A percentile compares a stretch with the other conserved stretches of the same genome.
These are phyloP conservation scores for Osmerus mordax DNA, from an alignment of 2,113 vertebrate species.

Conservation along the genomic window DNA sequence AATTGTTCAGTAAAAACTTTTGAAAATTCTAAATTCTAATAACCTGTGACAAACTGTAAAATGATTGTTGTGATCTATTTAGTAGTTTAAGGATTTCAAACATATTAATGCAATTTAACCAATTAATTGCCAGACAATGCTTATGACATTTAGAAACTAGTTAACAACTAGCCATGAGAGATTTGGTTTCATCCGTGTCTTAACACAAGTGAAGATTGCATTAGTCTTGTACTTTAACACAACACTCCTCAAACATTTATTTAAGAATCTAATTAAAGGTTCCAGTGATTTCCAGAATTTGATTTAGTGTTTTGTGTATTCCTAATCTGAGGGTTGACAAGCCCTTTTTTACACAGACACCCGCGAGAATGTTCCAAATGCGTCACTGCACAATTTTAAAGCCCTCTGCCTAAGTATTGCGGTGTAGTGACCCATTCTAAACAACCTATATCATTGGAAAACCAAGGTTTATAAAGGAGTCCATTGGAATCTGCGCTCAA, in stretches of 20 bases:
- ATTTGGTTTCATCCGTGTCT: conserved; percentile 26
- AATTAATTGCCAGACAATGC: conserved; percentile 21
- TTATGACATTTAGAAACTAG: conserved; percentile 54
- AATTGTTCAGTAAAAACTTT: no score
- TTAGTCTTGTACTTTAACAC: conserved; percentile 70
- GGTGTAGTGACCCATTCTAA: conserved; percentile 89
- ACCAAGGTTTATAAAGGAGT: conserved; percentile 80
- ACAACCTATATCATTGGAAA: conserved; percentile 76
- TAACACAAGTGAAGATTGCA: conserved; percentile 64
- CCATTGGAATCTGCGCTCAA: conserved; percentile 78
- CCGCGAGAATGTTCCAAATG: conserved; percentile 73
- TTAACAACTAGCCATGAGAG: conserved; percentile 65
- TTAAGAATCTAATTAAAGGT: conserved; percentile 73
- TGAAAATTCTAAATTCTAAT: background rate
- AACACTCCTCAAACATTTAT: conserved; percentile 65
- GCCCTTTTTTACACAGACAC: conserved; percentile 58
- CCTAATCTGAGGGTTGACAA: conserved; percentile 61
- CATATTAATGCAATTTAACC: conserved; percentile 26
- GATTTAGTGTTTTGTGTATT: conserved; percentile 69
- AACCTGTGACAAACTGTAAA: background rate
- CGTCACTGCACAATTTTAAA: conserved; percentile 80
- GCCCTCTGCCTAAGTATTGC: conserved; percentile 74
- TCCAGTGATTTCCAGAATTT: conserved; percentile 73
- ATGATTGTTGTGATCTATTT: background rate
- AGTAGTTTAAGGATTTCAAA: conserved; percentile 11